These are phyloP conservation scores for Dysmachus trigonus DNA, from an alignment of 2,888 invertebrate species.

Conservation along the genomic window DNA sequence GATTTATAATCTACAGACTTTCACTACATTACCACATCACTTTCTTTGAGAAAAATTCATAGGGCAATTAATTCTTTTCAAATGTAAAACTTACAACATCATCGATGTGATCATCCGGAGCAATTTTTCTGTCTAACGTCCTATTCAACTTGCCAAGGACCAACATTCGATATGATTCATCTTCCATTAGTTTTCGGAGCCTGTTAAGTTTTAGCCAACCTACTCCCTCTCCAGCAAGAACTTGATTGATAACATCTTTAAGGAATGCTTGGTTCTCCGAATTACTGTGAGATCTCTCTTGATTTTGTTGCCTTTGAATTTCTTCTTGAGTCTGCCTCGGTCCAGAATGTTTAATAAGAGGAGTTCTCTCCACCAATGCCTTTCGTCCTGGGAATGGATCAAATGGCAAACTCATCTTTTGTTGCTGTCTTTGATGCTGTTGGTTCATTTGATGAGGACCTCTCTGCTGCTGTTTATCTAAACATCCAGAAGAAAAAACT, in stretches of 20 bases:
- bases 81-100: constrained; percentile 79
- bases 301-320: constrained; percentile 73
- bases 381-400: constrained; percentile 83
- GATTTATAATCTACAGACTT: too few relatives aligned
- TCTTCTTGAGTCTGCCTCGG: constrained; percentile 74
- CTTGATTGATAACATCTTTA: constrained; percentile 77
- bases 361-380: constrained; percentile 88
- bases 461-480: constrained; percentile 53
- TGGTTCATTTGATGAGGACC: constrained; percentile 56
- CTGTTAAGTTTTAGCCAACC: constrained; percentile 96
- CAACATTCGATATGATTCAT: constrained; percentile 96
- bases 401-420: constrained; percentile 68
- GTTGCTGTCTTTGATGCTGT: constrained; percentile 59
- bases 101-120: constrained; percentile 95
- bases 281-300: constrained; percentile 78
- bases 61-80: neutral
- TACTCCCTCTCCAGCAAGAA: constrained; percentile 68
- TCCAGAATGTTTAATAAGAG: constrained; percentile 84
- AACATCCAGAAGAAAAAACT: neutral
- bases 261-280: constrained; percentile 93
- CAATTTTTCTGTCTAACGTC: constrained; percentile 90
- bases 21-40: too few relatives aligned
- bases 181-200: constrained; percentile 96
- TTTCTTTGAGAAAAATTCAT: too few relatives aligned
- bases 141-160: constrained; percentile 94